Conservation (phyloP, 2,888 invertebrate genomes). For the Cryptophagus acutangulus region DNA sequence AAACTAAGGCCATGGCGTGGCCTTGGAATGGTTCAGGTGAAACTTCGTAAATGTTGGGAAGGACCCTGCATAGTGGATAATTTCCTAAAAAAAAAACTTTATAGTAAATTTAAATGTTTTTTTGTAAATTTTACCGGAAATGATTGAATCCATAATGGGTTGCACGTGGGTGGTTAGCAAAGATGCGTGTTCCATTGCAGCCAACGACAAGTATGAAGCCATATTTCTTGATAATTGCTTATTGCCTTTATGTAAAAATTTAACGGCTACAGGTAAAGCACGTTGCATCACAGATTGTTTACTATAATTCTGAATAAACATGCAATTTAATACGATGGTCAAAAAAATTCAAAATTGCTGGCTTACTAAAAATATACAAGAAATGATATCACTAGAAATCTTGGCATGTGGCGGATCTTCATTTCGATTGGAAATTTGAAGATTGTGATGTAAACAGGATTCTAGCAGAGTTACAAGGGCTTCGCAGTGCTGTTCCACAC, state of each 20-base stretch:
- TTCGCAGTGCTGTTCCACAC: conserved; percentile 80
- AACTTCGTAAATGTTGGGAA: conserved; percentile 86
- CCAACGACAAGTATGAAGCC: conserved; percentile 86
- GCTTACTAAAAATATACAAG: conserved; percentile 86
- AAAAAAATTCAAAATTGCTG: conserved; percentile 4
- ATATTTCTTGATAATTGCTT: conserved; percentile 84
- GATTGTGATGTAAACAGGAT: conserved; percentile 82
- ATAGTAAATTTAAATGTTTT: conserved; percentile 3
- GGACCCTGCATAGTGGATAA: conserved; percentile 78
- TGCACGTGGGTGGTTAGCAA: conserved; percentile 82
- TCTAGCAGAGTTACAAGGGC: conserved; percentile 79
- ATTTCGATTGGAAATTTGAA: conserved; percentile 71
- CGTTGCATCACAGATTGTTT: conserved; percentile 73
- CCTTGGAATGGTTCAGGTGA: conserved; percentile 82
- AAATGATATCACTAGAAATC: conserved; percentile 91
- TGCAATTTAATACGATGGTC: neutral
- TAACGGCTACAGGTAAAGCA: conserved; percentile 85
- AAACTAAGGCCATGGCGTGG: conserved; percentile 76
- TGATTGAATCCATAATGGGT: conserved; percentile 84
- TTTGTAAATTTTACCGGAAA: conserved; percentile 58
- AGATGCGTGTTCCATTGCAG: conserved; percentile 85
- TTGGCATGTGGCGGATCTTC: conserved; percentile 95
- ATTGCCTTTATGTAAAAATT: conserved; percentile 86
- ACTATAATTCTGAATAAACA: conserved; percentile 59
- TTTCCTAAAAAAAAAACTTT: conserved; percentile 64